A percentile compares a stretch with the other conserved stretches of the same genome.
phyloP scores from a whole-genome alignment of 2,888 invertebrate species.

The Drosophila quinaria region DNA sequence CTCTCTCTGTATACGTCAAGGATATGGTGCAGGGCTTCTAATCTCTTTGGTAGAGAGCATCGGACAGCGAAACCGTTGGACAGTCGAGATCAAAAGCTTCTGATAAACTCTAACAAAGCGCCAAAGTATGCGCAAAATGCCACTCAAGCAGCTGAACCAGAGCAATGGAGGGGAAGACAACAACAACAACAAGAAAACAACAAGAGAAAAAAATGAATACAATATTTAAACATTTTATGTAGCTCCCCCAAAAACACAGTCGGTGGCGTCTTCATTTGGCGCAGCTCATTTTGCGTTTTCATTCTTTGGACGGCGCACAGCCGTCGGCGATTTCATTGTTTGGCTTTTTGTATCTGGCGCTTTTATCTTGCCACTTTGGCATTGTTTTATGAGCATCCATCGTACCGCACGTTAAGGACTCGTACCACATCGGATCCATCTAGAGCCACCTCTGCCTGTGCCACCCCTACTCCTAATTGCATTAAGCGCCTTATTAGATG shows the following conservation, averaged over 20 bases:
- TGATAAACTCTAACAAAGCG: constrained; percentile 68
- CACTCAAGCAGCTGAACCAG: constrained; percentile 25
- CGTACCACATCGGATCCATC: background rate
- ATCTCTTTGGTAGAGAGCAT: constrained; percentile 35
- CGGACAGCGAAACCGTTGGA: constrained; percentile 49
- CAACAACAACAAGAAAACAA: constrained; percentile 3
- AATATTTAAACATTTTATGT: constrained; percentile 69
- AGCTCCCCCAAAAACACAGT: constrained; percentile 2
- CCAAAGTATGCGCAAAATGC: constrained; percentile 65
- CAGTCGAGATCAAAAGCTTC: constrained; percentile 71
- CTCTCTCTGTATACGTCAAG: constrained; percentile 13
- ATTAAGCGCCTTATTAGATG: constrained; percentile 75
- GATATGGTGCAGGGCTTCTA: constrained; percentile 31
- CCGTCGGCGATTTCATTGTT: constrained; percentile 64
- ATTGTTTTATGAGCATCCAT: constrained; percentile 66
- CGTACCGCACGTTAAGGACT: background rate
- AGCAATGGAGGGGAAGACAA: background rate
- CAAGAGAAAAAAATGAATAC: constrained; percentile 23
- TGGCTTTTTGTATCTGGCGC: constrained; percentile 67
- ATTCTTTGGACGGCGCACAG: constrained; percentile 57
- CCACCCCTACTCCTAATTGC: constrained; percentile 53
- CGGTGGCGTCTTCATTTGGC: constrained; percentile 56
- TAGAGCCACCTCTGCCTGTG: background rate
- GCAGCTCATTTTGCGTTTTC: constrained; percentile 70
- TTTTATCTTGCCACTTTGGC: constrained; percentile 75